Evolutionary conservation across 2,797 vertebrate genomes (phyloP), one percentile per base, ranked within the genome.

Genomic region (Tapera naevia): DNA sequence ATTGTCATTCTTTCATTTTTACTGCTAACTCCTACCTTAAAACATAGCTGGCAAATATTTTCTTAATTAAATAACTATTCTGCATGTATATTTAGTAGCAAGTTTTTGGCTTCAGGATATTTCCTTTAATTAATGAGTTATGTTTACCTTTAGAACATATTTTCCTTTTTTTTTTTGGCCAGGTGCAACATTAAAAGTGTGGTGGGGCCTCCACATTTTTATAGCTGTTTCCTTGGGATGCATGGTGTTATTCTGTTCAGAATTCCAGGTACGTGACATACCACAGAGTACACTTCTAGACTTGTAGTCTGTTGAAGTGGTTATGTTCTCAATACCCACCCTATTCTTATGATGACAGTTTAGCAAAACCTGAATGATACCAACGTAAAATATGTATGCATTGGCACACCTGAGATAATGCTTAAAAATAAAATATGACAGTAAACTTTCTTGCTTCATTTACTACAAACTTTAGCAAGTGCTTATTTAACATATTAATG

Each of bases 181-280:
- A 97, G 96, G 93, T 97, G 91, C 94, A 91, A 80, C 54, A 83
- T 96, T 83, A 93, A 95, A 96, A 89, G 72, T 67, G 95, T 93
- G 81, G 56, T 56, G 82, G 72, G 79, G 51, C 95, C 78, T 90
- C 65, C 76, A 73, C 88, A 70, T 92, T 82, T 96, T 96, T 94
- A 73, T 80, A 92, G 51, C 18, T 80, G 22, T 86, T 85, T 87
- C 39, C 5, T 1, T 70, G 80, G 65, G 85, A 88, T 84, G 50
- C 66, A 54, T 64, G 62, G 33, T 80, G 56, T 86, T 91, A 60
- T 79, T 95, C 75, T 93, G 58, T 74, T 35, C 80, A 95, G 96
- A 97, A 97, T 97, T 97, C 88, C 82, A 96, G 74, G 89, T 91
- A 94, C 96, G 92, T 95, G 71, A 94, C 81, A 84, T 90, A 78